Base-by-base conservation (phyloP, 2,797 vertebrate species). In the Sylvia borin region DNA sequence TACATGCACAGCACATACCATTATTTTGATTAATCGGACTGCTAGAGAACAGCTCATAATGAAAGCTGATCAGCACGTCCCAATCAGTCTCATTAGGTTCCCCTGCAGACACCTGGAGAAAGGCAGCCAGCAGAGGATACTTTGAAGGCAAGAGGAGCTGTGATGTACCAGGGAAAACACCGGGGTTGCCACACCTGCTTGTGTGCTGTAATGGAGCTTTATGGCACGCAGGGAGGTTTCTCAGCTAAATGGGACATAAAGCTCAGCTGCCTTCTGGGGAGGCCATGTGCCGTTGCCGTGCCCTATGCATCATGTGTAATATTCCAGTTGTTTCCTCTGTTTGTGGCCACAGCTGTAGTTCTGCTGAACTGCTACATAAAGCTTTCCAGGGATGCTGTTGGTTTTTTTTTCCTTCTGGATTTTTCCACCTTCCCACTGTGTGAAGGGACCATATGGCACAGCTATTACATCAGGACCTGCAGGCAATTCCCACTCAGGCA, bases 221-320 rank as follows among this genome's bases (percentile, higher is more conserved):
- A 70, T 0, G 3, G 70, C 67, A 67, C 0, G 0, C 0, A 1
- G 53, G 76, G 79, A 76, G 65, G 76, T 26, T 93, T 92, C 95
- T 96, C 90, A 42, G 95, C 87, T 94, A 81, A 95, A 93, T 92
- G 81, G 93, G 57, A 96, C 91, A 86, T 93, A 95, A 96, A 93
- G 42, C 84, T 94, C 92, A 77, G 91, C 95, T 84, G 95, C 90
- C 68, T 95, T 97, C 94, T 75, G 62, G 85, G 88, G 81, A 91
- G 89, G 81, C 47, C 36, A 31, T 51, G 65, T 62, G 72, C 92
- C 16, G 65, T 47, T 88, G 87, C 92, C 2, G 60, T 88, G 91
- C 79, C 68, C 90, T 55, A 53, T 77, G 88, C 85, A 84, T 84
- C 65, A 82, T 14, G 13, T 0, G 1, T 19, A 94, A 93, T 90